Percentiles rank a stretch among this genome's conserved stretches.
Evolutionary conservation across 2,888 invertebrate genomes (phyloP).

Genomic region (Agrochola litura): DNA sequence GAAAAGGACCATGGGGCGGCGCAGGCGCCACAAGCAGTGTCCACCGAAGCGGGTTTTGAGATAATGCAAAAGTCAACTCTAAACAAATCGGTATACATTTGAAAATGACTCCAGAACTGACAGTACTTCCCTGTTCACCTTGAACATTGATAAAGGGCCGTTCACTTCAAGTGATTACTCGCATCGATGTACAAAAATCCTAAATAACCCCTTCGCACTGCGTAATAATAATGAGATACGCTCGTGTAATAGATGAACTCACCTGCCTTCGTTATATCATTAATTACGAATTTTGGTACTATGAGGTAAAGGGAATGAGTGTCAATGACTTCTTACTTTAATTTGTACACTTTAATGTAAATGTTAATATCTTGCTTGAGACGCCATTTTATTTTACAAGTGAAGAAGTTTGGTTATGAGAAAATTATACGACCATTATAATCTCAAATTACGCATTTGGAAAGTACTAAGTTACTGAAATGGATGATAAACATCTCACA

Average conservation of each 20-base stretch:
- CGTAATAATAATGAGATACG: slow-evolving; percentile 40
- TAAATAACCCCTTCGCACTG: slow-evolving; percentile 38
- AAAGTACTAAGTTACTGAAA: not conserved
- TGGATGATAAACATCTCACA: not conserved
- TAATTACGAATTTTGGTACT: slow-evolving; percentile 36
- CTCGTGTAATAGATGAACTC: slow-evolving; percentile 39
- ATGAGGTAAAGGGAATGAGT: slow-evolving; percentile 24
- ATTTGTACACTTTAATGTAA: slow-evolving; percentile 17
- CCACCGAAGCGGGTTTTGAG: slow-evolving; percentile 23
- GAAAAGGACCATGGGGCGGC: slow-evolving; percentile 75
- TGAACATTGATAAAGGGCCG: slow-evolving; percentile 85
- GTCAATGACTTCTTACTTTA: slow-evolving; percentile 40
- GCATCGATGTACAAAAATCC: slow-evolving; percentile 49
- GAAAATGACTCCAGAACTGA: slow-evolving; percentile 68
- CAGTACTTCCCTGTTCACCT: slow-evolving; percentile 82
- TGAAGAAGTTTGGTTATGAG: not conserved
- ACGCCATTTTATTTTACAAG: slow-evolving; percentile 16
- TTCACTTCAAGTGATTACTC: slow-evolving; percentile 74
- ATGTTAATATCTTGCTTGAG: slow-evolving; percentile 21
- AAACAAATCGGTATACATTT: slow-evolving; percentile 68
- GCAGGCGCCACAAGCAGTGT: slow-evolving; percentile 54
- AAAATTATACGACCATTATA: slow-evolving; percentile 6
- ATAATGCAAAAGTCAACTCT: slow-evolving; percentile 64
- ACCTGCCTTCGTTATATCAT: slow-evolving; percentile 29
- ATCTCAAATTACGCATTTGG: not conserved